Evolutionary conservation across 1,140 invertebrate genomes (phyloP).

Genomic region (Platorchestia sp.): DNA sequence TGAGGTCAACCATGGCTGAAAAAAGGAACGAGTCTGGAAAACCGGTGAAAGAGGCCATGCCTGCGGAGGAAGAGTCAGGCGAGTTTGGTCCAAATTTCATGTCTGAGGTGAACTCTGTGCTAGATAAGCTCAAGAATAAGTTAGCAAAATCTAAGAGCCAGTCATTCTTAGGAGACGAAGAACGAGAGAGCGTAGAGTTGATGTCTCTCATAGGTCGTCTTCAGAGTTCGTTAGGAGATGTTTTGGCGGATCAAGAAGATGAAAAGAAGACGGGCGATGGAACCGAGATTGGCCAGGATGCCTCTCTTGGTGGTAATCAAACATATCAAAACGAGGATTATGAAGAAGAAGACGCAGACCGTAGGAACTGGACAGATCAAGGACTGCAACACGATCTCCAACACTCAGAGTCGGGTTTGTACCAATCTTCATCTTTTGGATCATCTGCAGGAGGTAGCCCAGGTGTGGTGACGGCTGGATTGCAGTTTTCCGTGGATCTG

Average conservation of each 20-base stretch:
- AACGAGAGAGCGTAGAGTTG: slow-evolving; percentile 76
- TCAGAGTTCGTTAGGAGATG: slow-evolving; percentile 76
- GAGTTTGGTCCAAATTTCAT: slow-evolving; percentile 73
- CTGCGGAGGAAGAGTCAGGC: slow-evolving; percentile 52
- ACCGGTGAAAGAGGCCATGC: background rate
- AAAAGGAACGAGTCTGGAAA: slow-evolving; percentile 56
- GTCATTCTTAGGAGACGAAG: slow-evolving; percentile 57
- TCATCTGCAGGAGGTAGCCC: slow-evolving; percentile 64
- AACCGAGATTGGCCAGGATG: background rate
- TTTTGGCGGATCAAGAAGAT: slow-evolving; percentile 40
- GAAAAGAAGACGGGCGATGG: background rate
- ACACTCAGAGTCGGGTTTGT: slow-evolving; percentile 56
- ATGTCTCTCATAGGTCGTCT: slow-evolving; percentile 82
- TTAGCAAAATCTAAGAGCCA: slow-evolving; percentile 70
- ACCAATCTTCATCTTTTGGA: slow-evolving; percentile 59
- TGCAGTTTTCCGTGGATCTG: slow-evolving; percentile 63
- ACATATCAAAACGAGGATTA: slow-evolving; percentile 57
- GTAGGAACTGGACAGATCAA: slow-evolving; percentile 30
- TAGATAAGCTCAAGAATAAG: slow-evolving; percentile 78
- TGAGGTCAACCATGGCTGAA: slow-evolving; percentile 68
- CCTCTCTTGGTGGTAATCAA: background rate
- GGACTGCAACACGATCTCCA: slow-evolving; percentile 45
- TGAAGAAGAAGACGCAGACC: slow-evolving; percentile 55
- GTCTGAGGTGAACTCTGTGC: slow-evolving; percentile 83
- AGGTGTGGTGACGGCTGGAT: slow-evolving; percentile 63